Evolutionary conservation across 2,797 vertebrate genomes (phyloP).

Genomic region (Cossypha niveicapilla): DNA sequence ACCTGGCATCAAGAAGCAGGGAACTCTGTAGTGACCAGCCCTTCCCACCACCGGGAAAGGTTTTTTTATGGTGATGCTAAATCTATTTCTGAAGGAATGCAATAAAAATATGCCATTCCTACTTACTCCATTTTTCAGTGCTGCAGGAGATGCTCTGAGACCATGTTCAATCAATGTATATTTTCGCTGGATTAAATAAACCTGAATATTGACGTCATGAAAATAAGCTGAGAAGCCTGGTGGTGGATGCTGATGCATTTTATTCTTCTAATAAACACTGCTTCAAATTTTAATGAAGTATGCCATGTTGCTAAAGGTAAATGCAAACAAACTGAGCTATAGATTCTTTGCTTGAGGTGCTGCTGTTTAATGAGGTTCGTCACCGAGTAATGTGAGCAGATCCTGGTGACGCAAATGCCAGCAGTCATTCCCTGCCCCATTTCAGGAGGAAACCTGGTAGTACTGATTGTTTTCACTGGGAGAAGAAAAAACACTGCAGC

Average conservation of each 20-base stretch:
- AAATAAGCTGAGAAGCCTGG: constrained; percentile 32
- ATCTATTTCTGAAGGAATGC: background rate
- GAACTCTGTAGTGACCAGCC: background rate
- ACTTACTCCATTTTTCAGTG: background rate
- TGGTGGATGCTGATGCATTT: background rate
- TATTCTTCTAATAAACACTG: constrained; percentile 18
- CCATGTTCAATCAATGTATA: constrained; percentile 48
- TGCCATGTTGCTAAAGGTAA: constrained; percentile 4
- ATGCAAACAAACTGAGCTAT: background rate
- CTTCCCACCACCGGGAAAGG: background rate
- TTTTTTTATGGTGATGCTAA: background rate
- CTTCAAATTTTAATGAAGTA: background rate
- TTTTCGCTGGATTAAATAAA: constrained; percentile 72
- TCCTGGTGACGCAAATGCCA: constrained; percentile 22
- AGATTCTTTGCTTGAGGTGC: background rate
- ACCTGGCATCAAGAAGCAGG: background rate
- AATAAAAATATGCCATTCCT: background rate
- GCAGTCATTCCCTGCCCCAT: background rate
- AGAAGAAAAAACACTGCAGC: background rate
- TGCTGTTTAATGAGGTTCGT: background rate
- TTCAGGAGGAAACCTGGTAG: background rate
- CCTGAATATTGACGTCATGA: constrained; percentile 47
- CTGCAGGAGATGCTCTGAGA: background rate
- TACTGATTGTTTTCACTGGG: background rate
- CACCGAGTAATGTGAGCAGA: background rate